A percentile compares a stretch with the other conserved stretches of the same genome.
Evolutionary conservation across 2,888 invertebrate species (phyloP).

Genomic region (Stenotaenia linearis): DNA sequence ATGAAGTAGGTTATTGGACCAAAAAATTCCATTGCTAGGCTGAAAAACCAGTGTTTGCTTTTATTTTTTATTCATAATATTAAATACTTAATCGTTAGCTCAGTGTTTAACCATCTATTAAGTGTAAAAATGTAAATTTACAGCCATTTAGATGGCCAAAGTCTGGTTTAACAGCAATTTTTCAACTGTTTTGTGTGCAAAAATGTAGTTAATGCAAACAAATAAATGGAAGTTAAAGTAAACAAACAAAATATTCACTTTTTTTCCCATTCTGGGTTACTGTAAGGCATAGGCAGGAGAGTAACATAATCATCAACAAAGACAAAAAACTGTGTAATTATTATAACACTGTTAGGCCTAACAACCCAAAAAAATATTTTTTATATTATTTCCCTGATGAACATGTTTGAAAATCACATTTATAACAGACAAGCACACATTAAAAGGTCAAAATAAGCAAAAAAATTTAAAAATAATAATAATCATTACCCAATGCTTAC

Average conservation of each 20-base stretch:
- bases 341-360: not conserved
- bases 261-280: not conserved
- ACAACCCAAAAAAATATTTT: not conserved
- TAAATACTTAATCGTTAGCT: not conserved
- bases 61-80: not conserved
- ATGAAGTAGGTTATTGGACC: constrained; percentile 17
- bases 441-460: not conserved
- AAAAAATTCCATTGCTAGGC: constrained; percentile 5
- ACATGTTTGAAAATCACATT: constrained; percentile 4
- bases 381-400: not conserved
- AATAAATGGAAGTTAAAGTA: not conserved
- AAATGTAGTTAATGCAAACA: not conserved
- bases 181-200: not conserved
- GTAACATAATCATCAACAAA: constrained; percentile 8
- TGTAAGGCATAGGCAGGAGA: not conserved
- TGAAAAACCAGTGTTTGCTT: not conserved
- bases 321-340: not conserved
- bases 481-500: not conserved
- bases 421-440: constrained; percentile 5
- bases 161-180: constrained; percentile 5
- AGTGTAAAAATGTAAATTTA: not conserved
- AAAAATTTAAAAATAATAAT: not conserved
- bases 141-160: not conserved
- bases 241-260: not conserved
- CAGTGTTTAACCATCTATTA: not conserved